Conservation (phyloP, 2,797 vertebrate species). For the Poecilia wingei region DNA sequence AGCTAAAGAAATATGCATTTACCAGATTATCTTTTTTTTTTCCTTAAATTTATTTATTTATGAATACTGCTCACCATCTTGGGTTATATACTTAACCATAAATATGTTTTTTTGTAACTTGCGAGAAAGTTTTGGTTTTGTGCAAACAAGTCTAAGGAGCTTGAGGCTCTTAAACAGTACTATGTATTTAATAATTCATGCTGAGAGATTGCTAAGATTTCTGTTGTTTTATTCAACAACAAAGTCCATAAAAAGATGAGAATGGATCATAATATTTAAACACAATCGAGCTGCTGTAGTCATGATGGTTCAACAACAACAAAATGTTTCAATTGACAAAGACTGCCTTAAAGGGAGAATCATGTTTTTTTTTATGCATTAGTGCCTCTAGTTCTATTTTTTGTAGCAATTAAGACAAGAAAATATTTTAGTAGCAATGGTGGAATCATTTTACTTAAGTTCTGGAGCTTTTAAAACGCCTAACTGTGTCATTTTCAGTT, state of each 20-base stretch:
- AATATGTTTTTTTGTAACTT: neutral
- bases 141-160: neutral
- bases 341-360: neutral
- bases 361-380: neutral
- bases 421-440: neutral
- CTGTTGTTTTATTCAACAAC: neutral
- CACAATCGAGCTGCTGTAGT: neutral
- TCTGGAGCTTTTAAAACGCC: neutral
- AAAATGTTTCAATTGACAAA: neutral
- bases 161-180: neutral
- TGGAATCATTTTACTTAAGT: neutral
- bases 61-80: neutral
- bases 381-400: neutral
- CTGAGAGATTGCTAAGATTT: neutral
- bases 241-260: neutral
- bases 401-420: neutral
- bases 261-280: neutral
- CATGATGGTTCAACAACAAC: neutral
- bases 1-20: neutral
- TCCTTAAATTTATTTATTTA: neutral
- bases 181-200: neutral
- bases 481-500: neutral
- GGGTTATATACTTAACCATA: neutral
- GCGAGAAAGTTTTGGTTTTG: neutral
- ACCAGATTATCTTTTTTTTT: neutral